These are phyloP conservation scores for Pica pica DNA, from an alignment of 2,113 vertebrate species.

Conservation along the genomic window DNA sequence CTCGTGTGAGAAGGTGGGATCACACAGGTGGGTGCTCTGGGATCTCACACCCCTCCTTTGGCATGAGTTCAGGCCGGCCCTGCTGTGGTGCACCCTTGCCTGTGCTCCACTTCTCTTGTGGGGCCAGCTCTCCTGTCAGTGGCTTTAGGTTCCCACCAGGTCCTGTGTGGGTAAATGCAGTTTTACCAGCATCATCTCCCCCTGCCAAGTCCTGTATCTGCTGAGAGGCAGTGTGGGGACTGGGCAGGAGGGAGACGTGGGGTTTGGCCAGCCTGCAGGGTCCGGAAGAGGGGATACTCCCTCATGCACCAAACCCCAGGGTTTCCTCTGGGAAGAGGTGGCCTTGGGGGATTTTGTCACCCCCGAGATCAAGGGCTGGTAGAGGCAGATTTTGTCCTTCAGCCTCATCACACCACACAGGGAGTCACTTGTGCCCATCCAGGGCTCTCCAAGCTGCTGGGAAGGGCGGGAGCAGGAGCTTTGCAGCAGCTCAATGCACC, in stretches of 20 bases:
- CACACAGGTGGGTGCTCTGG: neutral
- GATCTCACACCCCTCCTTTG: neutral
- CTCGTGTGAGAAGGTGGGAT: fast-evolving
- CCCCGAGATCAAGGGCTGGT: neutral
- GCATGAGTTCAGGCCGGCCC: neutral
- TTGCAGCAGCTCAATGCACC: neutral
- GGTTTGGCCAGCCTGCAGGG: neutral
- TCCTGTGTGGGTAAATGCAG: neutral
- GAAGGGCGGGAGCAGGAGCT: neutral
- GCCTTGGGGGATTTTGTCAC: neutral
- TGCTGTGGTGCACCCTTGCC: fast-evolving
- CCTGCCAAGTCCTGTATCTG: neutral
- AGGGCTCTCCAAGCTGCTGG: neutral
- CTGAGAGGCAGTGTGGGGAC: fast-evolving
- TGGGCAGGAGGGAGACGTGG: neutral
- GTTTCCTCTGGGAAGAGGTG: neutral
- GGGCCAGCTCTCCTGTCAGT: neutral
- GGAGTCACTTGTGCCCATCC: neutral
- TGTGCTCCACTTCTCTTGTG: neutral
- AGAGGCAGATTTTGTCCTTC: neutral
- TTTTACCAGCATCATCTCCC: neutral
- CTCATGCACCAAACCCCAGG: neutral
- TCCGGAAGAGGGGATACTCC: neutral
- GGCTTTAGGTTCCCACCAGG: neutral
- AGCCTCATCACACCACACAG: neutral